Conservation (phyloP, 2,888 invertebrate species). For the Notodonta dromedarius region DNA sequence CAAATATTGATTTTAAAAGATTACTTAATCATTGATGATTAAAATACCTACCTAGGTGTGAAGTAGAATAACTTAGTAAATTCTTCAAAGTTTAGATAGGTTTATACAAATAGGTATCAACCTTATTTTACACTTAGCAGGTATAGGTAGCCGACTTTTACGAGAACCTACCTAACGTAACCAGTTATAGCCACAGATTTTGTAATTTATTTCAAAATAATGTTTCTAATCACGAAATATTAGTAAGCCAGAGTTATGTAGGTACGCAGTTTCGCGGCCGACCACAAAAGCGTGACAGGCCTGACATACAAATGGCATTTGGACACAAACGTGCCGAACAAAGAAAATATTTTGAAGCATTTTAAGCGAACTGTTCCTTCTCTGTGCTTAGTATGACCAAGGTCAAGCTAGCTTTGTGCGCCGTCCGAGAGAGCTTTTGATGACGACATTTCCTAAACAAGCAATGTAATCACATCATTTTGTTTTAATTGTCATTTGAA, state of each 20-base stretch:
- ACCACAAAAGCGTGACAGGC: slow-evolving; percentile 51
- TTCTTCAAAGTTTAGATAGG: too few species aligned
- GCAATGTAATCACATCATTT: neutral
- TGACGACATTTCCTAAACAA: slow-evolving; percentile 24
- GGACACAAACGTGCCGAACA: slow-evolving; percentile 58
- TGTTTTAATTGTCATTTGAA: neutral
- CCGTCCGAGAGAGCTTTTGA: slow-evolving; percentile 31
- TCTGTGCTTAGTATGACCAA: slow-evolving; percentile 49
- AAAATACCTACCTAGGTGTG: too few species aligned
- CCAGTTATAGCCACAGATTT: slow-evolving; percentile 9
- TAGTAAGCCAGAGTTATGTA: slow-evolving; percentile 29
- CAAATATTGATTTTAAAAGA: too few species aligned
- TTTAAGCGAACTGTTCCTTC: slow-evolving; percentile 56
- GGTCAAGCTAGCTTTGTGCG: slow-evolving; percentile 48
- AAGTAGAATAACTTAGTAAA: too few species aligned
- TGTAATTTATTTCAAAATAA: slow-evolving; percentile 39
- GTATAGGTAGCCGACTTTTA: too few species aligned
- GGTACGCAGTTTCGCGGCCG: slow-evolving; percentile 25
- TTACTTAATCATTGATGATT: too few species aligned
- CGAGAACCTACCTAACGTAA: too few species aligned
- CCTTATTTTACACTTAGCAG: too few species aligned
- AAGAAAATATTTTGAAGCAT: slow-evolving; percentile 63
- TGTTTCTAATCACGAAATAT: slow-evolving; percentile 32
- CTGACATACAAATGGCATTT: slow-evolving; percentile 69
- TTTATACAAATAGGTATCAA: too few species aligned